These are phyloP conservation scores for Tetragonula clypearis DNA, from an alignment of 1,140 invertebrate genomes.

Conservation along the genomic window DNA sequence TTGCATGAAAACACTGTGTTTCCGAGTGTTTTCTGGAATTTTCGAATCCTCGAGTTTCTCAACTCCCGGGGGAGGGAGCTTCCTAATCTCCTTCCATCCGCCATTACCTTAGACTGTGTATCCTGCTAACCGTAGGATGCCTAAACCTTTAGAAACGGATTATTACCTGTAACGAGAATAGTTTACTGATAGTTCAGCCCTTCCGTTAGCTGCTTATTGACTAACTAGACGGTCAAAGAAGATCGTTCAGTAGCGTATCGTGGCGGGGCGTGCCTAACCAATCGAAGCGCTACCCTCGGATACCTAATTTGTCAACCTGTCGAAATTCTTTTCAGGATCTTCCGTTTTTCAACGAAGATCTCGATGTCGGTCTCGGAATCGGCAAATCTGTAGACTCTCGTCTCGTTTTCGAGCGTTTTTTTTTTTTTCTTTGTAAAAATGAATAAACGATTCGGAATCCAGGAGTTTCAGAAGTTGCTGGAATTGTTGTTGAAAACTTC, in stretches of 20 bases:
- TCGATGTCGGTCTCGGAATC: too few species aligned
- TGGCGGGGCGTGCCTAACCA: too few species aligned
- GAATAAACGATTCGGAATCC: too few species aligned
- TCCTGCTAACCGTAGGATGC: conserved; percentile 10
- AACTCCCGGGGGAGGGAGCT: neutral
- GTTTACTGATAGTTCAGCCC: conserved; percentile 24
- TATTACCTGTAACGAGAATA: conserved; percentile 43
- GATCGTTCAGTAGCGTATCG: neutral
- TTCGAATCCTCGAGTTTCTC: too few species aligned
- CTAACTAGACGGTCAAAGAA: conserved; percentile 29
- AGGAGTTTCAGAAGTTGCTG: too few species aligned
- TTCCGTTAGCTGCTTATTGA: conserved; percentile 22
- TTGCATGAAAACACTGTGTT: too few species aligned
- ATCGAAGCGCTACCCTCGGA: neutral
- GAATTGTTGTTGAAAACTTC: too few species aligned
- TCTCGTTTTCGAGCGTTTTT: too few species aligned
- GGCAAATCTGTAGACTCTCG: too few species aligned
- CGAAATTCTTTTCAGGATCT: neutral
- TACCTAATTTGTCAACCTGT: too few species aligned
- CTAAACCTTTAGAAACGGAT: conserved; percentile 23
- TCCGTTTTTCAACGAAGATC: neutral
- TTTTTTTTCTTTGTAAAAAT: too few species aligned
- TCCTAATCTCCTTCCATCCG: neutral
- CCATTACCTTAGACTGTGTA: neutral
- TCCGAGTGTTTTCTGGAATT: too few species aligned